Base-by-base conservation (phyloP, 23 tunicate species). In the Botrylloides violaceus region DNA sequence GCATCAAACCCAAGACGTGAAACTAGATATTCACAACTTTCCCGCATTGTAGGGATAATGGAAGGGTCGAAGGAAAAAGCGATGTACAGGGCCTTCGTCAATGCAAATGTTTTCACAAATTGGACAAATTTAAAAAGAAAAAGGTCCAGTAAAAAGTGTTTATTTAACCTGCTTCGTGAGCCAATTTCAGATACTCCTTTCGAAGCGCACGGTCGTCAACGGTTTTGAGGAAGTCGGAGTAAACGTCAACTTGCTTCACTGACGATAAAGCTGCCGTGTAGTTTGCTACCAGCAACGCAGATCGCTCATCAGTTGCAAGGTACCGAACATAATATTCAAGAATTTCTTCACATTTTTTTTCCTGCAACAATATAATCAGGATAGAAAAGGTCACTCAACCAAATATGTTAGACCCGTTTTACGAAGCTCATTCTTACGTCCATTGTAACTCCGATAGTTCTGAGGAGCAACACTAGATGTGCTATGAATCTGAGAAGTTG, bases 401-500 rank as follows among this genome's bases (percentile, higher is more conserved):
- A n/a, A n/a, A n/a, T n/a, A n/a, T n/a, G n/a, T n/a, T n/a, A n/a
- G n/a, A n/a, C n/a, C n/a, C n/a, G n/a, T n/a, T n/a, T n/a, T n/a
- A n/a, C n/a, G n/a, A n/a, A n/a, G n/a, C n/a, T n/a, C 60, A 1
- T 29, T 29, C 79, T 38, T 58, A 83, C 85, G 49, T 86, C 71
- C 18, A 90, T 32, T 2, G 80, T 25, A 2, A 68, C 78, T 38
- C 90, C 85, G 24, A 90, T 34, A 15, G 70, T 50, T 35, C 70
- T 62, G 3, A 90, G 68, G 32, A 83, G 58, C 57, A 90, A 48
- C 7, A 90, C 34, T 2, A 90, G 73, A 68, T 90, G 97, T 36
- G 79, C 73, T 25, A 75, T 36, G 66, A 90, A 90, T 49, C 97
- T 65, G n/a, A 90, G 81, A 2, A 83, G 71, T 25, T 90, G 97